Conservation (phyloP, 2,113 vertebrate genomes). For the Meriones unguiculatus region DNA sequence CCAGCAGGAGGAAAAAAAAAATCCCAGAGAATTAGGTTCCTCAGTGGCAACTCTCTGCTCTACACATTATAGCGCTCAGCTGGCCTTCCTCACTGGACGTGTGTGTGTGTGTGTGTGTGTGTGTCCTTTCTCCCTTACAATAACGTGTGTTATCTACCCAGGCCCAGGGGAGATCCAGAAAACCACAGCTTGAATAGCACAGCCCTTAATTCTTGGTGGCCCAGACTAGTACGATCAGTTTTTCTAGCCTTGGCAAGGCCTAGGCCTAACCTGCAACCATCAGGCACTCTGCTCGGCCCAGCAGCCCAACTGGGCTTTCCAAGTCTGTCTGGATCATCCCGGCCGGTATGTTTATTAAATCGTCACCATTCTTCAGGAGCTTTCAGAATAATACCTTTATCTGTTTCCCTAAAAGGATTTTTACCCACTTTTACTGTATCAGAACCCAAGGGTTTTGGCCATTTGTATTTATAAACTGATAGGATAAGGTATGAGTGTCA, state of each 20-base stretch:
- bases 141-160: not conserved
- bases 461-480: not conserved
- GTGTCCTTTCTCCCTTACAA: not conserved
- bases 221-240: not conserved
- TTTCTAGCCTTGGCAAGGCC: not conserved
- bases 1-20: not conserved
- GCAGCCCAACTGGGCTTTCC: not conserved
- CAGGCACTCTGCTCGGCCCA: too few relatives aligned
- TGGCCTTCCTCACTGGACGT: not conserved
- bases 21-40: not conserved
- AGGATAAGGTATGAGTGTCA: not conserved
- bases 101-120: not conserved
- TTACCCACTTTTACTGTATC: not conserved
- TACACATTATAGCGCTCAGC: not conserved
- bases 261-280: not conserved
- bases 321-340: not conserved
- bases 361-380: not conserved
- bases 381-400: slow-evolving; percentile 2
- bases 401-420: slow-evolving; percentile 17
- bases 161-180: not conserved
- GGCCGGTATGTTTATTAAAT: not conserved
- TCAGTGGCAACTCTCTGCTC: not conserved
- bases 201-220: not conserved
- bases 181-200: not conserved
- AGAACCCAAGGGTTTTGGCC: not conserved